Evolutionary conservation across 2,888 invertebrate species (phyloP).

Genomic region (Dasypolia templi): DNA sequence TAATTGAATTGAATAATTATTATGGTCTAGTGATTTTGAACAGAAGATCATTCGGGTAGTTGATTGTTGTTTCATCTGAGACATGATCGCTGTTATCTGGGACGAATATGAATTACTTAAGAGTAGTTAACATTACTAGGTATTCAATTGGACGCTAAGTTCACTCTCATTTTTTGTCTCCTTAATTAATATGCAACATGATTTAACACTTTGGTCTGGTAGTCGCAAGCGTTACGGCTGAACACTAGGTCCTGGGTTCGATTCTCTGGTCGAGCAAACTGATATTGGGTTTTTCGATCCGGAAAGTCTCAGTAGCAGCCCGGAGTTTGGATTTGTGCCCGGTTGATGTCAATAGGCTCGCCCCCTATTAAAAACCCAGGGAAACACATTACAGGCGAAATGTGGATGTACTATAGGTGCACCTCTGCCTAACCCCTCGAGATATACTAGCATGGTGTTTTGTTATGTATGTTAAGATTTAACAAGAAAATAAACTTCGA

Average conservation of each 20-base stretch:
- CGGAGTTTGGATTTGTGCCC: no score
- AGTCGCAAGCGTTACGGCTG: not conserved
- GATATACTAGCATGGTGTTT: not conserved
- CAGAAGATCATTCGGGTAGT: conserved; percentile 13
- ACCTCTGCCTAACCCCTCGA: not conserved
- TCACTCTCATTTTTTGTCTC: not conserved
- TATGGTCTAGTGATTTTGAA: conserved; percentile 41
- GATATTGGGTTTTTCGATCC: not conserved
- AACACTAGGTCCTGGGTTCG: not conserved
- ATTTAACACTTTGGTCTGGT: not conserved
- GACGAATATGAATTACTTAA: conserved; percentile 19
- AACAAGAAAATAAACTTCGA: not conserved
- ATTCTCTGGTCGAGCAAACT: not conserved
- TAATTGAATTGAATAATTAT: conserved; percentile 36
- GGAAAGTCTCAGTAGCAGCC: not conserved
- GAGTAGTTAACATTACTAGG: conserved; percentile 21
- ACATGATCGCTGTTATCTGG: conserved; percentile 1
- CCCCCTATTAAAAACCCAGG: no score
- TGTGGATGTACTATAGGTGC: no score
- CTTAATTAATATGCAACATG: not conserved
- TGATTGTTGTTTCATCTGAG: conserved; percentile 16
- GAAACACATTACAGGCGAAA: no score
- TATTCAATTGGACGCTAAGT: conserved; percentile 13
- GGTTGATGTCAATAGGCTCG: no score
- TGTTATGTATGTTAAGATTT: not conserved